Evolutionary conservation across 2,113 vertebrate species (phyloP).

Genomic region (Hippocampus comes): DNA sequence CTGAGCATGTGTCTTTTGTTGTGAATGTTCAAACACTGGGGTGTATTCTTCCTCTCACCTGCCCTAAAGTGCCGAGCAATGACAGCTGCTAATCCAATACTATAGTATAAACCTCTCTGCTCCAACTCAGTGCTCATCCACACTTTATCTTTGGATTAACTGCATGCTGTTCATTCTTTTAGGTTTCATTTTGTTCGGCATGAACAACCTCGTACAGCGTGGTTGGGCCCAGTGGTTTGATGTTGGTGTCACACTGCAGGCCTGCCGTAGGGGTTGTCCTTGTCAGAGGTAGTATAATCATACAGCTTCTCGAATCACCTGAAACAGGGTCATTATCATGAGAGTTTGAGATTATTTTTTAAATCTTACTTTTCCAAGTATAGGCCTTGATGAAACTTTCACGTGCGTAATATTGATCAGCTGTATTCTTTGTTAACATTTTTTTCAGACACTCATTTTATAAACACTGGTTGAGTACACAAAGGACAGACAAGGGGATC

Average conservation of each 20-base stretch:
- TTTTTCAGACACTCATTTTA: not conserved
- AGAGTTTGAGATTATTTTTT: not conserved
- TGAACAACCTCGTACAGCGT: constrained; percentile 23
- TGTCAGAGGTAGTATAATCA: constrained; percentile 51
- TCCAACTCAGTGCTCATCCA: not conserved
- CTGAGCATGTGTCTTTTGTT: not conserved
- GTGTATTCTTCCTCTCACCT: not conserved
- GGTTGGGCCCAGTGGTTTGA: constrained; percentile 14
- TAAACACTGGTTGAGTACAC: not conserved
- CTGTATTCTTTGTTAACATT: not conserved
- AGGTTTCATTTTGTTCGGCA: not conserved
- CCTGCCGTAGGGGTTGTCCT: constrained; percentile 19
- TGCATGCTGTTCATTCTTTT: constrained; percentile 2
- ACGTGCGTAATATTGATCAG: not conserved
- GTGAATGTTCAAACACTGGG: constrained; percentile 32
- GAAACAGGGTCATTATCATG: not conserved
- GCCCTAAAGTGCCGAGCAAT: constrained; percentile 9
- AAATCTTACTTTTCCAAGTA: not conserved
- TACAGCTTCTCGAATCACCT: constrained; percentile 55
- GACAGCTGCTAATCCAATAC: constrained; percentile 4
- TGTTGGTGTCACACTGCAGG: constrained; percentile 24
- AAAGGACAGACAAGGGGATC: not conserved
- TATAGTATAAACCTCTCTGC: not conserved
- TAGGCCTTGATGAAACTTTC: not conserved
- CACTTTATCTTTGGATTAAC: not conserved